These are phyloP conservation scores for Ptychodera flava DNA, from an alignment of 35 echinoderm and acorn worm genomes.

Conservation along the genomic window DNA sequence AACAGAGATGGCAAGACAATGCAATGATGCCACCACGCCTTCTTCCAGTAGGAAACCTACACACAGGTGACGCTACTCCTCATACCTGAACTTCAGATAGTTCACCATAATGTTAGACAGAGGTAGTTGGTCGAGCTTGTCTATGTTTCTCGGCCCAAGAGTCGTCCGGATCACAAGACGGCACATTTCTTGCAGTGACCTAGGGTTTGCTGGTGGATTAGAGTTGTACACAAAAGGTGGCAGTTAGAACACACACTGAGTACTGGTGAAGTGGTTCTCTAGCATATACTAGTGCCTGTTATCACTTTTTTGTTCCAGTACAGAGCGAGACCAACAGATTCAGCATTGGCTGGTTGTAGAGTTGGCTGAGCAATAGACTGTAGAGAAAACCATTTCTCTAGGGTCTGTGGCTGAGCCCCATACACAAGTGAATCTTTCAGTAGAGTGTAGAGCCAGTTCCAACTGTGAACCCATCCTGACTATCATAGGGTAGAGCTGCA, in stretches of 20 bases:
- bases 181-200: conserved; percentile 51
- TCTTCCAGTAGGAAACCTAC: too few species aligned
- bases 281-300: not conserved
- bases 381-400: not conserved
- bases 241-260: not conserved
- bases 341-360: not conserved
- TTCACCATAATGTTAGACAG: conserved; percentile 36
- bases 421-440: too few species aligned
- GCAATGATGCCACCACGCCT: too few species aligned
- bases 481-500: too few species aligned
- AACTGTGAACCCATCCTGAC: too few species aligned
- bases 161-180: conserved; percentile 27
- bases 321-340: not conserved
- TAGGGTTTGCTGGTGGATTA: conserved; percentile 48
- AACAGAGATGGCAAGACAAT: too few species aligned
- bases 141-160: conserved; percentile 24
- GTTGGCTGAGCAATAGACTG: not conserved
- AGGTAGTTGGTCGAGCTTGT: conserved; percentile 27
- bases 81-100: conserved; percentile 39
- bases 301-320: not conserved
- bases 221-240: too few species aligned
- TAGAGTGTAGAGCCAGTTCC: too few species aligned
- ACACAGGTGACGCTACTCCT: too few species aligned
- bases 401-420: too few species aligned
- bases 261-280: too few species aligned